phyloP scores from a whole-genome alignment of 2,797 vertebrate genomes.

The Apogon talboti region DNA sequence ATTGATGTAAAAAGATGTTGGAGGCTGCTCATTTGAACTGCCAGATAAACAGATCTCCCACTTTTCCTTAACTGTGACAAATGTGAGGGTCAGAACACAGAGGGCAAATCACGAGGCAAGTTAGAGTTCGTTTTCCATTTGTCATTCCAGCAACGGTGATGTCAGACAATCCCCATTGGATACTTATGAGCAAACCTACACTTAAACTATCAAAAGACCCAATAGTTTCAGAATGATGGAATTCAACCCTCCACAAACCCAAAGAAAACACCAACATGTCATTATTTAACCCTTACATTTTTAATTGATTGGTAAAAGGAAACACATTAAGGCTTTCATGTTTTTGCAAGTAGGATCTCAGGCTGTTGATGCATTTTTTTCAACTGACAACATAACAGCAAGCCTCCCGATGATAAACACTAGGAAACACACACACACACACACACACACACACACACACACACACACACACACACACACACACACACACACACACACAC shows the following conservation, averaged over 20 bases:
- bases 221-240: constrained; percentile 32
- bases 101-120: constrained; percentile 25
- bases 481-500: not conserved
- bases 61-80: constrained; percentile 36
- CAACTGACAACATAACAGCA: not conserved
- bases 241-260: too few relatives aligned
- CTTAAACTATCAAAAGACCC: constrained; percentile 24
- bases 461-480: not conserved
- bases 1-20: constrained; percentile 80
- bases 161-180: constrained; percentile 32
- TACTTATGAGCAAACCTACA: constrained; percentile 16
- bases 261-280: too few relatives aligned
- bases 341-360: not conserved
- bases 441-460: not conserved
- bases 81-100: constrained; percentile 24
- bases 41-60: constrained; percentile 46
- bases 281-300: not conserved
- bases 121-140: constrained; percentile 55
- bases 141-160: constrained; percentile 42
- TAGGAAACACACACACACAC: not conserved
- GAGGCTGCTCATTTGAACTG: constrained; percentile 32
- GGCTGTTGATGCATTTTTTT: not conserved
- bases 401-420: not conserved
- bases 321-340: constrained; percentile 5
- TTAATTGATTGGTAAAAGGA: not conserved